phyloP scores from a whole-genome alignment of 2,113 vertebrate species.

The Lagenorhynchus albirostris region DNA sequence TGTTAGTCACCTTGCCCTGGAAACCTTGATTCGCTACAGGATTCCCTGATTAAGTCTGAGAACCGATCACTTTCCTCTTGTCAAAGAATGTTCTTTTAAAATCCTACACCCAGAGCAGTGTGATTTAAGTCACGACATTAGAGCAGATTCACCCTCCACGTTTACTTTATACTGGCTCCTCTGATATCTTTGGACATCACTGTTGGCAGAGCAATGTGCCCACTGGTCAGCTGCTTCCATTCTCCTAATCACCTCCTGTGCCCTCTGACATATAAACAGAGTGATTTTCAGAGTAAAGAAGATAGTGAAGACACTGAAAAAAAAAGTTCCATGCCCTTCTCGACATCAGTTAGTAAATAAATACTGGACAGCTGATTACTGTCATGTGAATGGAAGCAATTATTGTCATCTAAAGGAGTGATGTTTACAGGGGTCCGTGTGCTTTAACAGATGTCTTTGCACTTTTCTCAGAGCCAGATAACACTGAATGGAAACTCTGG shows the following conservation, averaged over 20 bases:
- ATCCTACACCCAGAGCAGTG: neutral
- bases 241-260: neutral
- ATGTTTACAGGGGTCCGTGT: neutral
- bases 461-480: slow-evolving; percentile 88
- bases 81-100: neutral
- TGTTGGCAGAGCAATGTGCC: neutral
- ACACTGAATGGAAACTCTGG: slow-evolving; percentile 92
- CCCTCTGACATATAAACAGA: neutral
- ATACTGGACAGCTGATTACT: slow-evolving; percentile 43
- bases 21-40: neutral
- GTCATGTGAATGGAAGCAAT: slow-evolving; percentile 36
- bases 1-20: neutral
- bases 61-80: neutral
- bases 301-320: neutral
- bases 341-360: slow-evolving; percentile 37
- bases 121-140: neutral
- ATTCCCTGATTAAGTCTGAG: neutral
- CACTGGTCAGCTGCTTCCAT: neutral
- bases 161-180: neutral
- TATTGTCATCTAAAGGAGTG: neutral
- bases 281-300: neutral
- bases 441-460: slow-evolving; percentile 74
- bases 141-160: neutral
- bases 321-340: neutral
- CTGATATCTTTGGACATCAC: neutral